phyloP scores from a whole-genome alignment of 2,797 vertebrate genomes.

The Tragelaphus oryx region DNA sequence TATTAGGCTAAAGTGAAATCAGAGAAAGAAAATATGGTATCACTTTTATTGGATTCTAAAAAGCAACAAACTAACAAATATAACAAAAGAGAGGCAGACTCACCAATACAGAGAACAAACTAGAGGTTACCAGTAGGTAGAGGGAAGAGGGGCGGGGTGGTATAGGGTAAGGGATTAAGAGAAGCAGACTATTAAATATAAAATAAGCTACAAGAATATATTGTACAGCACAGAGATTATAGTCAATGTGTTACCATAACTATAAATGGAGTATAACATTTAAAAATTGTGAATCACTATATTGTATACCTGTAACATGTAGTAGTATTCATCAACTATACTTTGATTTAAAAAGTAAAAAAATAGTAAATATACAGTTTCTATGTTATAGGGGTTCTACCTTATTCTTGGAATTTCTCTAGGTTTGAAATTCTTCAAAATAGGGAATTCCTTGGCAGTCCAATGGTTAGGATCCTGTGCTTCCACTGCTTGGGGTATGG shows the following conservation, averaged over 20 bases:
- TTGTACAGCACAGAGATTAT: not conserved
- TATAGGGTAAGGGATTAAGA: not conserved
- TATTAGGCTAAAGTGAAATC: not conserved
- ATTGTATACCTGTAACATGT: not conserved
- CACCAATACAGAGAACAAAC: not conserved
- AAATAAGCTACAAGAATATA: not conserved
- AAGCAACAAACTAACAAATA: not conserved
- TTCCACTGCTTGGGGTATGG: not conserved
- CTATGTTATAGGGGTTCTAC: not conserved
- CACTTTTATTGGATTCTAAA: not conserved
- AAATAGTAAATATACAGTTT: not conserved
- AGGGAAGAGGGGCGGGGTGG: not conserved
- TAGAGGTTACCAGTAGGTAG: not conserved
- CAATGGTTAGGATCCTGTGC: not conserved
- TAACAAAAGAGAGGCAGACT: not conserved
- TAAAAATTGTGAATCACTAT: not conserved
- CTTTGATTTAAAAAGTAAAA: not conserved
- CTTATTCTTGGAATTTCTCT: not conserved
- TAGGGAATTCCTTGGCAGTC: not conserved
- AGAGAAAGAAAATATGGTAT: not conserved
- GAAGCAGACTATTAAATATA: not conserved
- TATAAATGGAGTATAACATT: not conserved
- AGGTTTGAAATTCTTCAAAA: not conserved
- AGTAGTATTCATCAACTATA: not conserved
- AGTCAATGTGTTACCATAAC: not conserved